Conservation (phyloP, 92 coral and sea anemone species). For the Isaurus tuberculatus region DNA sequence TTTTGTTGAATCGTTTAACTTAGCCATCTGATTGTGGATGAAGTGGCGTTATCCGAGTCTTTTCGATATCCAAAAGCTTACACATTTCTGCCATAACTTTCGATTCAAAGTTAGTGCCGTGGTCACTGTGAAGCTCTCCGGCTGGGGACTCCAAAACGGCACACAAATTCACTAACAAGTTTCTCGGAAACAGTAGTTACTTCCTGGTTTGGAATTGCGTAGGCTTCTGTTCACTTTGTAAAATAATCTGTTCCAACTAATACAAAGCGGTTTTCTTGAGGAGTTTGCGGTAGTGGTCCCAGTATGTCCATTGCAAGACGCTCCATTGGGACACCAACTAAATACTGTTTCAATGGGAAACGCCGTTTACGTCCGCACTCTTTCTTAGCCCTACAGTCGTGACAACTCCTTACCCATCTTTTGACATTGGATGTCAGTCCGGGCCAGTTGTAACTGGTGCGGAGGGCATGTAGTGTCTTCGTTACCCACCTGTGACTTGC, state of each 20-base stretch:
- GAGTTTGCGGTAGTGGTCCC: slow-evolving; percentile 29
- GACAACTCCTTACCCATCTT: slow-evolving; percentile 65
- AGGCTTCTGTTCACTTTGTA: slow-evolving; percentile 30
- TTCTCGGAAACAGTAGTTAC: neutral
- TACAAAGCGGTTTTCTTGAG: slow-evolving; percentile 11
- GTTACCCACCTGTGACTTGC: slow-evolving; percentile 51
- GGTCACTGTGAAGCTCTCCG: slow-evolving; percentile 1
- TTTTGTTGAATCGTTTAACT: slow-evolving; percentile 51
- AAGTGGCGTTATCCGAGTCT: slow-evolving; percentile 50
- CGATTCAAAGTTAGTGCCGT: neutral
- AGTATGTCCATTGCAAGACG: slow-evolving; percentile 46
- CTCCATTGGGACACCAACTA: slow-evolving; percentile 39
- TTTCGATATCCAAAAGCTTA: slow-evolving; percentile 48
- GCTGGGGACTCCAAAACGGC: neutral
- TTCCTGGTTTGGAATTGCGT: slow-evolving; percentile 41
- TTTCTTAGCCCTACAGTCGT: slow-evolving; percentile 68
- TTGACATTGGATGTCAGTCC: slow-evolving; percentile 51
- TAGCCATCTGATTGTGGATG: slow-evolving; percentile 65
- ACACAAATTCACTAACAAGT: neutral
- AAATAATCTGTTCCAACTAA: slow-evolving; percentile 12
- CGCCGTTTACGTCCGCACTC: slow-evolving; percentile 37
- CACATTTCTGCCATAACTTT: slow-evolving; percentile 37
- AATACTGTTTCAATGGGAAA: slow-evolving; percentile 46
- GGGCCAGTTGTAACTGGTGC: slow-evolving; percentile 63
- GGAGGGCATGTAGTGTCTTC: slow-evolving; percentile 51